Base-by-base conservation (phyloP, 1,140 invertebrate species). In the Hetaerina americana region DNA sequence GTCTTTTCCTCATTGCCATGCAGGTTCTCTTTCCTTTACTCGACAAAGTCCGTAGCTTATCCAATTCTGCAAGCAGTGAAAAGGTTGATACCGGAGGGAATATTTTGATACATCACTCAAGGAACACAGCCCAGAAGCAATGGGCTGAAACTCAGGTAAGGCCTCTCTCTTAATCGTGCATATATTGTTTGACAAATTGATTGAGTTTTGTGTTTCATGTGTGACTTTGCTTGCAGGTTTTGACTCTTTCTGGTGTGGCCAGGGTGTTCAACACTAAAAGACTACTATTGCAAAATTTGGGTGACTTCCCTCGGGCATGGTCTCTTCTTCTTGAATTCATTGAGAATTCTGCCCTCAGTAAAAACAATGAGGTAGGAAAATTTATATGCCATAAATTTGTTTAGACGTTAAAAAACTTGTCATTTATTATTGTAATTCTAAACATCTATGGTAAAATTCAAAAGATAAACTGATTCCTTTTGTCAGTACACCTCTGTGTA, bases 81-180 rank as follows among this genome's bases (percentile, higher is more conserved):
- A 96, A 96, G 82, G 93, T 96, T 27, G 92, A 96, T 77, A 90
- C 91, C 0, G 92, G 92, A 67, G 93, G 92, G 66, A 96, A 96
- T 78, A 96, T 99, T 75, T 84, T 99, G 0, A 98, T 99, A 76
- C 97, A 99, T 82, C 97, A 99, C 81, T 97, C 96, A 0, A 86
- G 97, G 75, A 98, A 99, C 81, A 99, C 97, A 0, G 96, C 96
- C 22, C 95, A 98, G 79, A 99, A 99, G 78, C 97, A 99, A 79
- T 99, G 97, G 97, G 95, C 96, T 6, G 97, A 99, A 82, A 99
- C 97, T 5, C 93, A 96, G 83, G 93, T 91, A 78, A 72, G 70
- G 24, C 27, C 0, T n/a, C 27, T 70, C 71, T 66, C 57, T 12
- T 66, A 70, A 73, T 66, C 24, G 70, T 68, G 40, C 67, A 68